Evolutionary conservation across 2,888 invertebrate genomes (phyloP), one percentile per base, ranked within the genome.

Genomic region (Trilocha varians): DNA sequence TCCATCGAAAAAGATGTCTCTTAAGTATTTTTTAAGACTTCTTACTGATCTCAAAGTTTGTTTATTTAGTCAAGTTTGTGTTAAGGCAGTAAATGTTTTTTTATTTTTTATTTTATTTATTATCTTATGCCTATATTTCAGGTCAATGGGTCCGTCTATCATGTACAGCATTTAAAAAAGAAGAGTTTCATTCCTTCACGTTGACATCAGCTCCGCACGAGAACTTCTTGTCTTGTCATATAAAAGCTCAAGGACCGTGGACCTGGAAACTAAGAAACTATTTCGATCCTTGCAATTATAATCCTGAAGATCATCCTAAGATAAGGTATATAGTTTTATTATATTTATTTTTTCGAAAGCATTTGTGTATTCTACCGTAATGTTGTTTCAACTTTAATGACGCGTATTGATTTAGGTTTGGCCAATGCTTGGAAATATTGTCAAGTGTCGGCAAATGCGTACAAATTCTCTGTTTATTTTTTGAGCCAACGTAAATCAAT

Each of bases 201-300:
- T 75, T 98, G 39, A 98, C 98, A 1, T 98, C 97, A 9, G 97
- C 97, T 0, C 98, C 98, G 0, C 98, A 98, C 63, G 97, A 98
- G 74, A 96, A 97, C 74, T 96, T 91, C 72, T 87, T 98, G 9
- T 96, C 97, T 3, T 95, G 97, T 61, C 98, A 98, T 69, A 98
- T 98, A 52, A 98, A 98, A 53, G 90, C 90, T 0, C 90, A 90
- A 65, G 91, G 98, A 0, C 97, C 97, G 0, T 98, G 97, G 97
- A 98, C 98, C 0, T 98, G 97, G 97, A 97, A 98, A 59, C 80
- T 98, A 15, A 88, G 98, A 37, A 97, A 97, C 70, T 96, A 95
- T 64, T 97, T 97, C 62, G 96, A 97, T 74, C 96, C 97, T 0
- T 95, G 94, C 72, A 96, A 97, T 66, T 95, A 91, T 59, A 95